Base-by-base conservation (phyloP, 2,797 vertebrate genomes). In the Phoebastria nigripes region DNA sequence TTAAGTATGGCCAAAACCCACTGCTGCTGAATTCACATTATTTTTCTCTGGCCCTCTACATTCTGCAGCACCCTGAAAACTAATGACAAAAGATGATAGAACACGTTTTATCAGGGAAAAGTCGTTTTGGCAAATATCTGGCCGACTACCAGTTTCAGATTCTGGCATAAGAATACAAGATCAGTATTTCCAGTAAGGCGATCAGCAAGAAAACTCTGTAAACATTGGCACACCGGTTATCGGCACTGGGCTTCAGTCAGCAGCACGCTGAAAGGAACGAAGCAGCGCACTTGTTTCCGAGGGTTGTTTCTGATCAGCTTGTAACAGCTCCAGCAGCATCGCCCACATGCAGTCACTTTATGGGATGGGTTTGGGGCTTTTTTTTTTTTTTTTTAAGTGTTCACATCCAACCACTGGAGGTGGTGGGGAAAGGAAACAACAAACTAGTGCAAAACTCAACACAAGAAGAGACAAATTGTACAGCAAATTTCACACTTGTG, bases 401-500 rank as follows among this genome's bases (percentile, higher is more conserved):
- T 86, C 35, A 1, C 24, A 15, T 24, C 41, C 42, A 42, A 31
- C 41, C 26, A 5, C 5, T 0, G 67, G 28, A 24, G 54, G 31
- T 0, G 9, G 28, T 5, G 14, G 55, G 37, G 17, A 28, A 71
- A 47, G 28, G 22, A 37, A 44, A 54, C 16, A 6, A 26, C 33
- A 16, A 47, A 37, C 16, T 0, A 14, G 37, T 4, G n/a, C 25
- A 9, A n/a, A 56, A n/a, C 4, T 0, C 20, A 26, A 4, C 12
- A 1, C 25, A 3, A 8, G 31, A 15, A 9, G 22, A 15, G 51
- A 19, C 3, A 3, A 51, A 6, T 5, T 0, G 12, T 3, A 16
- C 9, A 4, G 84, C 9, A 9, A 8, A 33, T 9, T 11, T 14
- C 51, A 24, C 46, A 8, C 46, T 18, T 7, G 41, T 46, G 3